Evolutionary conservation across 2,888 invertebrate species (phyloP).

Genomic region (Allacma fusca): DNA sequence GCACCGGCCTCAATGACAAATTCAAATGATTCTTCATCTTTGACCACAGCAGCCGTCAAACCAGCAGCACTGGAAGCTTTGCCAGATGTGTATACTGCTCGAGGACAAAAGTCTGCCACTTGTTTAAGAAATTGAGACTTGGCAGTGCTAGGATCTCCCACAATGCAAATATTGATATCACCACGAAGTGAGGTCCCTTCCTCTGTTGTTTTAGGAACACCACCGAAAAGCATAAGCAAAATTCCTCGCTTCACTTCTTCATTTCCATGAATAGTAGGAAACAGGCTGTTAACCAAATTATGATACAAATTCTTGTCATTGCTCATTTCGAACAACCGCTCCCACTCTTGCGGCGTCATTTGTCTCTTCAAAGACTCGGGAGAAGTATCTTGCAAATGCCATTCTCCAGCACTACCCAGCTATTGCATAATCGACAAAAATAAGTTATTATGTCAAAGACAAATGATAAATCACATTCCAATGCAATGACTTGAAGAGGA

Average conservation of each 20-base stretch:
- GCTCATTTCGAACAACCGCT: slow-evolving; percentile 96
- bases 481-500: too few species aligned
- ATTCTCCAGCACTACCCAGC: slow-evolving; percentile 74
- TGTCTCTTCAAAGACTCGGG: slow-evolving; percentile 91
- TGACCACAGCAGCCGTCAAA: slow-evolving; percentile 97
- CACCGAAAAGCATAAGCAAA: slow-evolving; percentile 94
- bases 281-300: slow-evolving; percentile 88
- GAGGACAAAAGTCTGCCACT: slow-evolving; percentile 90
- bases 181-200: slow-evolving; percentile 93
- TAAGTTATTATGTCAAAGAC: not conserved
- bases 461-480: too few species aligned
- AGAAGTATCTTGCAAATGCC: slow-evolving; percentile 86
- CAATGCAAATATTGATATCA: slow-evolving; percentile 71
- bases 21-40: slow-evolving; percentile 96
- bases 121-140: slow-evolving; percentile 97
- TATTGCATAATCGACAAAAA: not conserved
- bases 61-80: slow-evolving; percentile 98
- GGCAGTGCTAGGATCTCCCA: slow-evolving; percentile 96
- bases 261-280: slow-evolving; percentile 96
- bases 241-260: slow-evolving; percentile 94
- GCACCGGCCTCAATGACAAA: slow-evolving; percentile 99
- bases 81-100: slow-evolving; percentile 98
- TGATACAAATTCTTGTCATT: slow-evolving; percentile 86
- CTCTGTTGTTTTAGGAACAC: slow-evolving; percentile 91
- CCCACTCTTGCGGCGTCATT: slow-evolving; percentile 94